Evolutionary conservation across 2,113 vertebrate species (phyloP), one percentile per base, ranked within the genome.

Genomic region (Tyto alba): DNA sequence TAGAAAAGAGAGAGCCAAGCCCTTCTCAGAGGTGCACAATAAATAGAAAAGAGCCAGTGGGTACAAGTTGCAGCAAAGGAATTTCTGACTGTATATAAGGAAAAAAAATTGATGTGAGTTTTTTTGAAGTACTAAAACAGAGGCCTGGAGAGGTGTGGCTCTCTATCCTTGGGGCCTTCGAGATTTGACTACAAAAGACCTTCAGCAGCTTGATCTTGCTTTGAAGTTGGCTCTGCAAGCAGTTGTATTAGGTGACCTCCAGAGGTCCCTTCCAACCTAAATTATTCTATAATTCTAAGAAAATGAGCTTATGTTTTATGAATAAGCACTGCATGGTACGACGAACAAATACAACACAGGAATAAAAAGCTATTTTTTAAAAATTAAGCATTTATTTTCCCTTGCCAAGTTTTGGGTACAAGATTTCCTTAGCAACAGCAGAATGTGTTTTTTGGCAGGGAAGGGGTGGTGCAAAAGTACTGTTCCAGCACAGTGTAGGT

Each of bases 151-250:
- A 82, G 81, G 57, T 93, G 85, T 85, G 73, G 77, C 30, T 85
- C 62, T 91, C 48, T 16, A 64, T 76, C 93, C 77, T 85, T 76
- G 41, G 57, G 71, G 77, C 69, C 93, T 95, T 89, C 2, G 19
- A 72, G 84, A 76, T 93, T 94, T 91, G 91, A 87, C 74, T 96
- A 85, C 81, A 91, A 88, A 93, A 94, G 81, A 78, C 73, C 85
- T 89, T 79, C 56, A 95, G 87, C 89, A 94, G 71, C 64, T 53
- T 82, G 62, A 88, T 91, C 74, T 79, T 85, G 57, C 91, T 97
- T 96, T 97, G 89, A 97, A 97, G 91, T 91, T 91, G 93, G 53
- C 62, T 94, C 89, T 96, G 84, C 94, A 93, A 81, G 91, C 88
- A 93, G 55, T 81, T 43, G 1, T 85, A 78, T 41, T n/a, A 62